Base-by-base conservation (phyloP, 1,140 invertebrate species). In the Apolygus lucorum region DNA sequence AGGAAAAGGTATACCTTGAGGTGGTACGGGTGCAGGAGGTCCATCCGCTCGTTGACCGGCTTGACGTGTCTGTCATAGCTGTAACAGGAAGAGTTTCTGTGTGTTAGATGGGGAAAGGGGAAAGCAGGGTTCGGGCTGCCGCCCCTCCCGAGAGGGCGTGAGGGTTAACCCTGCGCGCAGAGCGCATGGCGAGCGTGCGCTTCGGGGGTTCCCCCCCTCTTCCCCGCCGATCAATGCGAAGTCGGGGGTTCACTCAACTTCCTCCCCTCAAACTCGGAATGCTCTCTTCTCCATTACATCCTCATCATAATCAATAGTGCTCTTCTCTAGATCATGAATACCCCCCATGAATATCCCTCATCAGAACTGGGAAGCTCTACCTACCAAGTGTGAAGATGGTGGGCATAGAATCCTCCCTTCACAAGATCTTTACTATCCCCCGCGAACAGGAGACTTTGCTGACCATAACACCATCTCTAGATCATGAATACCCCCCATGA, bases 1-100 rank as follows among this genome's bases (percentile, higher is more conserved):
- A 4, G 27, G 27, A 67, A 4, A n/a, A n/a, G n/a, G n/a, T n/a
- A n/a, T 62, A 82, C 81, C 78, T 82, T 82, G 11, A 82, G 69
- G 54, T 24, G 42, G 1, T 78, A 78, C 13, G 81, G 81, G 0
- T 81, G 78, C 62, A 78, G 76, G 24, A 81, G 75, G 68, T 81
- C 80, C 70, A 76, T 76, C 68, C 77, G 79, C 42, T 74, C 66
- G 64, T 73, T 71, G 68, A 78, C 74, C 24, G 73, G 68, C 1
- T 74, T 69, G 70, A 72, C 72, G 28, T 49, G 52, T 28, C 67
- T 59, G 70, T 72, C 69, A 52, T 69, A 28, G 72, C 29, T 77
- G 74, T 52, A 80, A 79, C 74, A 73, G 59, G 34, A 70, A 70
- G 67, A 54, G 52, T 26, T 29, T 27, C 63, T 65, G 28, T 59